Evolutionary conservation across 2,888 invertebrate species (phyloP), one percentile per base, ranked within the genome.

Genomic region (Sarcophaga variegata): DNA sequence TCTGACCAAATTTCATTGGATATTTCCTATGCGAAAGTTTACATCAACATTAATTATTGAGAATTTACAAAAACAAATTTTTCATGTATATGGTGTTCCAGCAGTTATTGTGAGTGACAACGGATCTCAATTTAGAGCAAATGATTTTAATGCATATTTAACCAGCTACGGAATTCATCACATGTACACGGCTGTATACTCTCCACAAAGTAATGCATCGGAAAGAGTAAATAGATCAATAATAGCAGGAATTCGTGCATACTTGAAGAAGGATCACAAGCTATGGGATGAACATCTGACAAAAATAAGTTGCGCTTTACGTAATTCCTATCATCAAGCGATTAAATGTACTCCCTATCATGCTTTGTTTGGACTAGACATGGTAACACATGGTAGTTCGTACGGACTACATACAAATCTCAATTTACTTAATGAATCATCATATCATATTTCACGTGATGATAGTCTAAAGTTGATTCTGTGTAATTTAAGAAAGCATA

Each of bases 151-250:
- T 14, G 22, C 66, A 5, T 81, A 89, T 11, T 47, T 88, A 22
- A 70, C 67, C 14, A 63, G 67, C 12, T 89, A 88, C 47, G 80
- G 87, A 14, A 69, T 88, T 8, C 67, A 67, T 20, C 77, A 90
- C 27, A 59, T 60, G 6, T 90, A 86, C 49, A 90, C 88, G 37
- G 88, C 89, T 2, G 62, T 82, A 17, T 92, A 92, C 83, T 90
- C 91, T 25, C 91, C 92, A 0, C 92, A 92, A 86, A 81, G 82
- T 4, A 92, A 92, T 83, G 90, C 91, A 4, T 90, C 90, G 0
- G 92, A 92, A 83, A 82, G 91, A 1, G 89, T 90, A 0, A 92
- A 92, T 82, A 76, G 90, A 27, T 90, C 90, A 0, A 70, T 92
- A 2, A 90, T 90, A 14, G 91, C 91, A 0, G 90, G 89, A 78